Evolutionary conservation across 2,113 vertebrate species (phyloP).

Genomic region (Ptilonorhynchus violaceus): DNA sequence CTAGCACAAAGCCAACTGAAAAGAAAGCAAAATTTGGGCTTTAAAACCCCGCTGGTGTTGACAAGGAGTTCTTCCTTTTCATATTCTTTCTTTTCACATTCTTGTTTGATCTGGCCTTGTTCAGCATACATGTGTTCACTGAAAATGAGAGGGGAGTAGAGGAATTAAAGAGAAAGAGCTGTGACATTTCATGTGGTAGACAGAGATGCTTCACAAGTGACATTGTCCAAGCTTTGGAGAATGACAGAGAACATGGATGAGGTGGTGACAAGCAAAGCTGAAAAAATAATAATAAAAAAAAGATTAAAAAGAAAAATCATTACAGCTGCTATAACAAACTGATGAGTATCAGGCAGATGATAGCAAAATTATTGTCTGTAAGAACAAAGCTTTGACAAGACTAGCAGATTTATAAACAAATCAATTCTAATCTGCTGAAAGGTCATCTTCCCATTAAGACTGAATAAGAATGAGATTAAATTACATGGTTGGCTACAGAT

Average conservation of each 20-base stretch:
- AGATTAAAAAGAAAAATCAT: neutral
- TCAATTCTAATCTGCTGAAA: conserved; percentile 58
- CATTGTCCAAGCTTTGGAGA: neutral
- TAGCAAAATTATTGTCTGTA: conserved; percentile 40
- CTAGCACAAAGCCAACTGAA: neutral
- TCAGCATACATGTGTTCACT: rapidly evolving
- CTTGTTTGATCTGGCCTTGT: neutral
- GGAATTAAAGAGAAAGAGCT: neutral
- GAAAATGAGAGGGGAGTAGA: neutral
- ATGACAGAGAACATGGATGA: neutral
- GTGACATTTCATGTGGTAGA: neutral
- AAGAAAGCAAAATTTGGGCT: neutral
- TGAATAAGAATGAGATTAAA: conserved; percentile 53
- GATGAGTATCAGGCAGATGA: conserved; percentile 9
- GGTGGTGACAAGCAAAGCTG: neutral
- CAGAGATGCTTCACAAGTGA: neutral
- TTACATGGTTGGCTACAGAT: conserved; percentile 35
- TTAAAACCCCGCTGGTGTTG: neutral
- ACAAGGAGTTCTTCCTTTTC: neutral
- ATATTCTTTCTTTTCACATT: neutral
- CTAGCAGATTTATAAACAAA: conserved; percentile 56
- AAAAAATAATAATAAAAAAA: neutral
- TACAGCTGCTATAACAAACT: neutral
- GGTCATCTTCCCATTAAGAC: conserved; percentile 48
- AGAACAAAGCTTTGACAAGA: conserved; percentile 42